These are phyloP conservation scores for Drosophila mettleri DNA, from an alignment of 2,888 invertebrate genomes.

Conservation along the genomic window DNA sequence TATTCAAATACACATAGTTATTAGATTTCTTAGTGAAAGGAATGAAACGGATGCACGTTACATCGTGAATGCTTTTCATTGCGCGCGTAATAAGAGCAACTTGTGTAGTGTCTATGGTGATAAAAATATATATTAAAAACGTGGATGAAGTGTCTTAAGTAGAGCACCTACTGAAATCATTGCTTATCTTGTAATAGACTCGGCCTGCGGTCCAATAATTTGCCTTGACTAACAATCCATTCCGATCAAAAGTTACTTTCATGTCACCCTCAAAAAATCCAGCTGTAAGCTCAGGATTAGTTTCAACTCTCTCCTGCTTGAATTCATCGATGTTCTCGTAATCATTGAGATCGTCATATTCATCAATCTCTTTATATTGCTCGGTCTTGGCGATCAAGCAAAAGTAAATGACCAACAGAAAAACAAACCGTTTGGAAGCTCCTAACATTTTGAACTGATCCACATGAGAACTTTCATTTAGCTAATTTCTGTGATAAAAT, in stretches of 20 bases:
- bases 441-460: no score
- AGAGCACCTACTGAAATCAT: conserved; percentile 56
- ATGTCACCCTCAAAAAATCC: conserved; percentile 91
- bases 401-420: no score
- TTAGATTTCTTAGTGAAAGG: conserved; percentile 85
- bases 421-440: no score
- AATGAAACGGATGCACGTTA: conserved; percentile 90
- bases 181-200: conserved; percentile 87
- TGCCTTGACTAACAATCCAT: conserved; percentile 86
- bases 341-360: no score
- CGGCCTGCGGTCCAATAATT: conserved; percentile 88
- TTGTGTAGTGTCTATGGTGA: conserved; percentile 84
- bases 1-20: conserved; percentile 58
- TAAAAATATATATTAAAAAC: neutral
- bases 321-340: no score
- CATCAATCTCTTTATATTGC: no score
- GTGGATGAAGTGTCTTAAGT: neutral
- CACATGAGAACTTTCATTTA: no score
- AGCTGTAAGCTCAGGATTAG: conserved; percentile 90
- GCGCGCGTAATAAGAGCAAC: conserved; percentile 87
- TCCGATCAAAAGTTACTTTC: conserved; percentile 87
- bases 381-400: no score
- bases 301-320: no score
- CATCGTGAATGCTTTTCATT: conserved; percentile 89
- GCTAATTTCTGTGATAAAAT: no score